A percentile compares a stretch with the other conserved stretches of the same genome.
phyloP scores from a whole-genome alignment of 2,797 vertebrate species.

The Poeciliopsis turneri region DNA sequence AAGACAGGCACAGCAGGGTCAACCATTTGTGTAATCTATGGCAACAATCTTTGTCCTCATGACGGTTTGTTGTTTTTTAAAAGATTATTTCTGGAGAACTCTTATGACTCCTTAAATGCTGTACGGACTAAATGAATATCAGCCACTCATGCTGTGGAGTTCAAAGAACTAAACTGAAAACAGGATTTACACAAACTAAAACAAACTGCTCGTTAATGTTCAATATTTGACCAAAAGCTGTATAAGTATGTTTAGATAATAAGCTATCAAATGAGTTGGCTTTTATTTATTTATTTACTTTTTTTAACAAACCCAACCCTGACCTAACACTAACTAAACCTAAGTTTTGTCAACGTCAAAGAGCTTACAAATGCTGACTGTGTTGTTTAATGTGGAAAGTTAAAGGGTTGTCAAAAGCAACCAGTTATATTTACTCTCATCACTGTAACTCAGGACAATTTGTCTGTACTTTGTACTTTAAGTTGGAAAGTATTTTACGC shows the following conservation, averaged over 20 bases:
- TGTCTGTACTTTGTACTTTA: too few species aligned
- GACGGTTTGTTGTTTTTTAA: neutral
- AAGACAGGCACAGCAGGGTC: conserved; percentile 2
- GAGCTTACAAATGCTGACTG: neutral
- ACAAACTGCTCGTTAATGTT: neutral
- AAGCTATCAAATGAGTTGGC: neutral
- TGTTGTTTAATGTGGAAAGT: neutral
- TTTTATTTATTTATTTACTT: neutral
- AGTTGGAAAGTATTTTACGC: too few species aligned
- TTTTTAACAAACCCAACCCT: neutral
- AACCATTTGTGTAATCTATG: conserved; percentile 9
- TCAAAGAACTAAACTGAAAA: neutral
- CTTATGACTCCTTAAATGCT: neutral
- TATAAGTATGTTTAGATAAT: neutral
- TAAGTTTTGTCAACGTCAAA: neutral
- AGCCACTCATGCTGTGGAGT: neutral
- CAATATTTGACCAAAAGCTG: neutral
- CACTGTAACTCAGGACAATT: too few species aligned
- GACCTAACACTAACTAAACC: neutral
- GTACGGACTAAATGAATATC: neutral
- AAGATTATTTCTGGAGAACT: neutral
- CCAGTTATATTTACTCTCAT: too few species aligned
- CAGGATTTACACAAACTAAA: neutral
- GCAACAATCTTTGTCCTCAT: conserved; percentile 1
- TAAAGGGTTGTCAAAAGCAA: neutral